Percentiles rank a stretch among this genome's conserved stretches.
These are phyloP conservation scores for Gymnosoma rotundatum DNA, from an alignment of 2,888 invertebrate genomes.

Conservation along the genomic window DNA sequence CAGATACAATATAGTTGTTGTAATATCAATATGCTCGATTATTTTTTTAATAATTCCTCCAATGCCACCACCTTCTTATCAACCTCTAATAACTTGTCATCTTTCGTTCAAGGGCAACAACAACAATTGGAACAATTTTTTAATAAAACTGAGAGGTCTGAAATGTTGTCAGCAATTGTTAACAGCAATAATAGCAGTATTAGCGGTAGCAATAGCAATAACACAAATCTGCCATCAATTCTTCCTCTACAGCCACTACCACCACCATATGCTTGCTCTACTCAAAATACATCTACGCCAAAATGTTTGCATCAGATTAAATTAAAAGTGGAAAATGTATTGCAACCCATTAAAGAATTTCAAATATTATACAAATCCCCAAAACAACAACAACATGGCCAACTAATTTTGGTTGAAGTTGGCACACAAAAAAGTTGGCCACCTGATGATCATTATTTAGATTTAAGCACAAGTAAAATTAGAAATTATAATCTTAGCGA, in stretches of 20 bases:
- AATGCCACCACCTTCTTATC: neutral
- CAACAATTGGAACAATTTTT: conserved; percentile 31
- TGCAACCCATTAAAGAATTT: conserved; percentile 79
- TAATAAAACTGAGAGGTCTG: conserved; percentile 36
- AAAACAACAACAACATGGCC: conserved; percentile 61
- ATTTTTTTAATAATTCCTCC: conserved; percentile 25
- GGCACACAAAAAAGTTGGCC: conserved; percentile 4
- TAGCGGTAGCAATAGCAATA: conserved; percentile 8
- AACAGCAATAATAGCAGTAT: conserved; percentile 15
- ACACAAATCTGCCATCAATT: conserved; percentile 47
- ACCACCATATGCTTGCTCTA: neutral
- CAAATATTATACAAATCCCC: conserved; percentile 75
- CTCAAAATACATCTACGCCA: conserved; percentile 19
- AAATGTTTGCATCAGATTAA: conserved; percentile 76
- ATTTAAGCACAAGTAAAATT: conserved; percentile 13
- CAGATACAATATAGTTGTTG: conserved; percentile 44
- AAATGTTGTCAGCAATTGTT: conserved; percentile 22
- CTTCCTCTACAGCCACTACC: conserved; percentile 23
- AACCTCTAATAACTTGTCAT: neutral
- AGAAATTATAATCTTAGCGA: conserved; percentile 67
- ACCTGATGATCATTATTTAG: conserved; percentile 26
- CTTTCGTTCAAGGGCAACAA: conserved; percentile 17
- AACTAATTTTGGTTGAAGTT: neutral
- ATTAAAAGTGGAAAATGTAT: conserved; percentile 75
- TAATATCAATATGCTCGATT: conserved; percentile 31